These are phyloP conservation scores for Brenthis ino DNA, from an alignment of 2,888 invertebrate genomes.

Conservation along the genomic window DNA sequence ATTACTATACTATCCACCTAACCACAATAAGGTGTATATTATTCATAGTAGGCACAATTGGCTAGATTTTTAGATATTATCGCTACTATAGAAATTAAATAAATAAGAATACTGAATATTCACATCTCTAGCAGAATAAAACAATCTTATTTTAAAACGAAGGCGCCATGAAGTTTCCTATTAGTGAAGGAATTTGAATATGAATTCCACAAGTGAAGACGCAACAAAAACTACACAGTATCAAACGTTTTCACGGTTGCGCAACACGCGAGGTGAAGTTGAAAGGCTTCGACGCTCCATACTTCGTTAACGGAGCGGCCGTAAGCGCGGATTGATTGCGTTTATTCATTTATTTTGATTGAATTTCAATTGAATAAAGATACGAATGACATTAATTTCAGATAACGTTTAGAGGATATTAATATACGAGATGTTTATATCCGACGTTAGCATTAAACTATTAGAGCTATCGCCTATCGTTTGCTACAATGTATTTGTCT, in stretches of 20 bases:
- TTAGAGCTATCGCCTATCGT: neutral
- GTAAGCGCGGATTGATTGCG: constrained; percentile 1
- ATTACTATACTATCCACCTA: too few species aligned
- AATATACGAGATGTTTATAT: constrained; percentile 2
- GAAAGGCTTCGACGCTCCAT: neutral
- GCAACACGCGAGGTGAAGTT: constrained; percentile 4
- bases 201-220: neutral
- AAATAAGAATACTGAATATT: too few species aligned
- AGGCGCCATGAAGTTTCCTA: too few species aligned
- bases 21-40: too few species aligned
- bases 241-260: constrained; percentile 24
- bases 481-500: neutral
- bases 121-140: too few species aligned
- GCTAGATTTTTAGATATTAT: too few species aligned
- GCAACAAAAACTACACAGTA: neutral
- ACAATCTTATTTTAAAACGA: too few species aligned
- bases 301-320: neutral
- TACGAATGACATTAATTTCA: constrained; percentile 6
- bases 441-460: neutral
- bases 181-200: too few species aligned
- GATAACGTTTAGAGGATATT: neutral
- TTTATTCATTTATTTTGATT: constrained; percentile 16
- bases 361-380: constrained; percentile 14
- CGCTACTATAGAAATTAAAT: too few species aligned
- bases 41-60: too few species aligned